Base-by-base conservation (phyloP, 2,113 vertebrate species). In the Elephas maximus region DNA sequence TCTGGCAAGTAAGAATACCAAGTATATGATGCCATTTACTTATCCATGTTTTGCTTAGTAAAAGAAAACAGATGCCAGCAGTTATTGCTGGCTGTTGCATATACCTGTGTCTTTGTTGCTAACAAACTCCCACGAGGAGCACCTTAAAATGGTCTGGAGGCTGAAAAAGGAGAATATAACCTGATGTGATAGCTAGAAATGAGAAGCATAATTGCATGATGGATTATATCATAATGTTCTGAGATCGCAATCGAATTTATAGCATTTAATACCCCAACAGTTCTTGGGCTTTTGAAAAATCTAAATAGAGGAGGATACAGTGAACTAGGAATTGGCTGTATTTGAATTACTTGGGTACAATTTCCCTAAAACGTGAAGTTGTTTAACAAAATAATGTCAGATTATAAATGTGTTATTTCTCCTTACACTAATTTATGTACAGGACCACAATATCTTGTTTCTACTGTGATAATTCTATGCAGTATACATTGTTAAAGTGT, bases 11-110 rank as follows among this genome's bases (percentile, higher is more conserved):
- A 93, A 85, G 69, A 4, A 0, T 98, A 88, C 89, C 79, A 98
- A 91, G 92, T 98, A 51, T 78, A 90, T 96, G 90, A 93, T 96
- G 81, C 93, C 94, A 87, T 97, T 93, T 95, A 93, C 3, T 4
- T 84, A 94, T 97, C 90, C 81, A 96, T 92, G 93, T 97, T 98
- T 98, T 98, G 91, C 96, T 98, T 91, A 93, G 91, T 98, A 98
- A 98, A 98, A 97, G 87, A 98, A 94, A 96, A 88, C 98, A 98
- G 97, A 97, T 98, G 98, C 94, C 98, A 94, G 93, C 95, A 94
- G 94, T 97, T 97, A 88, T 97, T 98, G 97, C 98, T 98, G 98
- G 93, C 88, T 95, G 8, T 90, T 91, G 74, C 67, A 45, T 96
- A 24, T 96, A 91, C 97, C 91, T 96, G 92, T 98, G 45, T 98